Evolutionary conservation across 2,797 vertebrate genomes (phyloP), one percentile per base, ranked within the genome.

Genomic region (Sebastolobus altivelis): DNA sequence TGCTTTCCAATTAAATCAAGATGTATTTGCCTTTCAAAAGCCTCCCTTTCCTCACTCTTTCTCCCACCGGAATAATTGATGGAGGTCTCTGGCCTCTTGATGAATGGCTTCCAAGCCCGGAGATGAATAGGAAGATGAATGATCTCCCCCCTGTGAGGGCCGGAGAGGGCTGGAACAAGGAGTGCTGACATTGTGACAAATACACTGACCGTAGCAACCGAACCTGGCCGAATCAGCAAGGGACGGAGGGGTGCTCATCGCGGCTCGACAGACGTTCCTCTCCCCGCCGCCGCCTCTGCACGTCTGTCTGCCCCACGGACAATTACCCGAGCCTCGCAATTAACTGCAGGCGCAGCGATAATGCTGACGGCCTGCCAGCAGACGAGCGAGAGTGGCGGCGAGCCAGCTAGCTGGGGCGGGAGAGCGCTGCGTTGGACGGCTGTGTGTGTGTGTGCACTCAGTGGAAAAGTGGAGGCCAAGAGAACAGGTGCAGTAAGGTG

Each of bases 51-150:
- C 91, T 87, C 86, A 89, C 86, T 82, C 79, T 77, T 87, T 90
- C 89, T 91, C 94, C 94, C 93, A 77, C 87, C 65, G 90, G 95
- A 95, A 95, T 96, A 96, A 96, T 95, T 96, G 95, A 96, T 95
- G 94, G 93, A 92, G 93, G 92, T 93, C 95, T 93, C 91, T 89
- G 93, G 92, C 92, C 93, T 87, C 40, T 54, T 95, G 95, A 96
- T 95, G 89, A 96, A 96, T 95, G 94, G 84, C 89, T 95, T 93
- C 91, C 83, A 88, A 89, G 87, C 77, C 72, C 16, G 61, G 90
- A 95, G 94, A 96, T 95, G 95, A 96, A 96, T 90, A 94, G 93
- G 88, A 95, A 96, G 95, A 96, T 96, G 93, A 96, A 96, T 96
- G 93, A 90, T 87, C 93, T 93, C 89, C 91, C 88, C 91, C 72